Evolutionary conservation across 2,888 invertebrate species (phyloP), one percentile per base, ranked within the genome.

Genomic region (Clistopyga incitator): DNA sequence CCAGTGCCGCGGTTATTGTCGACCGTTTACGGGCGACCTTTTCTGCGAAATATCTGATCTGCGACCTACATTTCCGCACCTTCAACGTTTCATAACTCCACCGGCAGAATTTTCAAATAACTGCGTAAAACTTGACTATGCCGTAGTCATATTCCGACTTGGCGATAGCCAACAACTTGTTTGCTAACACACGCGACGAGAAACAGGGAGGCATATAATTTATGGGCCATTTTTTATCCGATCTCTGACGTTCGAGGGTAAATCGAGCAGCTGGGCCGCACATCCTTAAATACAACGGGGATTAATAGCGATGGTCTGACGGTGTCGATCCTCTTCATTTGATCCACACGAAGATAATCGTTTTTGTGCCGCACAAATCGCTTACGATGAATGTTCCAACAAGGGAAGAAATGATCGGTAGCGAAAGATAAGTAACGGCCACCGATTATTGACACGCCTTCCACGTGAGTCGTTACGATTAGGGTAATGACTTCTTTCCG

Each of bases 391-490:
- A 34, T 61, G 34, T 61, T n/a, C 61, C 38, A 23, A 1, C 70
- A 11, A 20, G 6, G 10, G 13, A 29, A 29, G 20, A 18, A 72
- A 72, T 47, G 59, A 72, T 72, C 59, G 59, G 10, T 25, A 59
- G 25, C 13, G 45, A 59, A 3, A 29, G 59, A 61, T 59, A 45
- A 72, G 59, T 72, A 47, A 72, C 59, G 29, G n/a, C 42, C 34
- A 59, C 6, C 59, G 42, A 72, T 72, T 72, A 59, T 72, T 34
- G 72, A 61, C 72, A 72, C 56, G 72, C 72, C 45, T 72, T 47
- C 72, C 18, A 25, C 72, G 29, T n/a, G 45, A 61, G 47, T 72
- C 29, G 59, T 61, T 61, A 29, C 72, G 72, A 72, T 61, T 72
- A 45, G 20, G 38, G 59, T 59, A 59, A 72, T 54, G 72, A 47